Percentiles rank a stretch among this genome's conserved stretches.
phyloP scores from a whole-genome alignment of 92 coral and sea anemone genomes.

The Siderastrea siderea region DNA sequence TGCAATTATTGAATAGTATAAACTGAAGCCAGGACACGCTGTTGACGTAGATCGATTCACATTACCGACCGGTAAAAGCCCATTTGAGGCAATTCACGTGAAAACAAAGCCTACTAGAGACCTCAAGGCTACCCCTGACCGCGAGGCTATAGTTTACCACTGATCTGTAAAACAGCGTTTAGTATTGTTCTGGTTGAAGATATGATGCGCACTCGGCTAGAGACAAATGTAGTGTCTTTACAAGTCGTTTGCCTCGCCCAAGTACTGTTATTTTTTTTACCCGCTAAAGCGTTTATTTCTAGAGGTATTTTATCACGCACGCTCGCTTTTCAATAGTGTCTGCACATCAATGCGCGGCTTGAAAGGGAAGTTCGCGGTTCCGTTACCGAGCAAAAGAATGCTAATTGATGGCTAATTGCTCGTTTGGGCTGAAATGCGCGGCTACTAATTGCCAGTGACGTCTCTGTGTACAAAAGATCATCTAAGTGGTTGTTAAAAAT shows the following conservation, averaged over 20 bases:
- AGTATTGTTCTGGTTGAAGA: slow-evolving; percentile 6
- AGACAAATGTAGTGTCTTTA: background rate
- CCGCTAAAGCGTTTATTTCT: background rate
- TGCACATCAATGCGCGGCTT: background rate
- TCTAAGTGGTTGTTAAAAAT: slow-evolving; percentile 20
- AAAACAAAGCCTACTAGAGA: slow-evolving; percentile 2
- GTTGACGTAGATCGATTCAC: background rate
- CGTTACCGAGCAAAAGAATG: background rate
- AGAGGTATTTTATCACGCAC: background rate
- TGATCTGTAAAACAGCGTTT: slow-evolving; percentile 16
- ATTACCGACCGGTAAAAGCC: slow-evolving; percentile 31
- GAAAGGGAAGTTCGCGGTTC: background rate
- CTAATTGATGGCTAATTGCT: slow-evolving; percentile 45
- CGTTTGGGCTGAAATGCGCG: slow-evolving; percentile 17
- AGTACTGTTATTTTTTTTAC: background rate
- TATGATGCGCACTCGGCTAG: background rate
- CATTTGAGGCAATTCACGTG: background rate
- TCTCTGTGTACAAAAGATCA: slow-evolving; percentile 6
- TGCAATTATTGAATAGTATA: background rate
- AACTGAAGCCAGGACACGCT: background rate
- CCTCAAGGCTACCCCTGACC: slow-evolving; percentile 20
- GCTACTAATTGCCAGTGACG: slow-evolving; percentile 33
- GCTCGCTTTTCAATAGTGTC: background rate
- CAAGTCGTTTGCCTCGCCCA: background rate
- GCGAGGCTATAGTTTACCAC: slow-evolving; percentile 12